Evolutionary conservation across 2,113 vertebrate genomes (phyloP), one percentile per base, ranked within the genome.

Genomic region (Gavia stellata): DNA sequence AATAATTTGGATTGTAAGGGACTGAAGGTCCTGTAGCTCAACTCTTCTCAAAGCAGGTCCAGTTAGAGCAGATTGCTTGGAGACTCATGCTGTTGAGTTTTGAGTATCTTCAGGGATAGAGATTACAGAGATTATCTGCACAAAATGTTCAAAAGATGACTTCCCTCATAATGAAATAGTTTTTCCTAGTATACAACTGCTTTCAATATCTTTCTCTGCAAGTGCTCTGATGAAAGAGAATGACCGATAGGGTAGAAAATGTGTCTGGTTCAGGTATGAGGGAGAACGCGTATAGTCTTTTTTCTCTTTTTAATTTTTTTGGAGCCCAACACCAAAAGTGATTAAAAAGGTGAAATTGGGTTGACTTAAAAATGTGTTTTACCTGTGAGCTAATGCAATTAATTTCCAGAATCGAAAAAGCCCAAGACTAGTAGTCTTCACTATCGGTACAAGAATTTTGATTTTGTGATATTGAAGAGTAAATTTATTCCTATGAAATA

Each of bases 271-370:
- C n/a, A 49, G 16, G 13, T 31, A 5, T 23, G 14, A 42, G 14
- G 12, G 17, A 56, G 11, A 53, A 38, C 10, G 1, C 3, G 0
- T 14, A 21, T 3, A 36, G 10, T 12, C 38, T 5, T 74, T 82
- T 61, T 58, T 62, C 2, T 52, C 3, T 45, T 68, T 50, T 42
- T 25, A 68, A 19, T 34, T 21, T 44, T 44, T 75, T 86, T 47
- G 12, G 29, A 45, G 6, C 1, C 1, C 2, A 6, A 25, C 17
- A 68, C 3, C 2, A 8, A 23, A 88, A 72, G 6, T 17, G 2
- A 72, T 50, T 50, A 17, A 80, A 59, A 67, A 44, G 10, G 34
- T 26, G 36, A 84, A 42, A 26, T 26, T 17, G 3, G 3, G 5
- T 70, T 50, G 17, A 75, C 14, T 45, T 70, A 26, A 52, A 56